Evolutionary conservation across 1,140 invertebrate genomes (phyloP).

Genomic region (Tetramorium simillimum): DNA sequence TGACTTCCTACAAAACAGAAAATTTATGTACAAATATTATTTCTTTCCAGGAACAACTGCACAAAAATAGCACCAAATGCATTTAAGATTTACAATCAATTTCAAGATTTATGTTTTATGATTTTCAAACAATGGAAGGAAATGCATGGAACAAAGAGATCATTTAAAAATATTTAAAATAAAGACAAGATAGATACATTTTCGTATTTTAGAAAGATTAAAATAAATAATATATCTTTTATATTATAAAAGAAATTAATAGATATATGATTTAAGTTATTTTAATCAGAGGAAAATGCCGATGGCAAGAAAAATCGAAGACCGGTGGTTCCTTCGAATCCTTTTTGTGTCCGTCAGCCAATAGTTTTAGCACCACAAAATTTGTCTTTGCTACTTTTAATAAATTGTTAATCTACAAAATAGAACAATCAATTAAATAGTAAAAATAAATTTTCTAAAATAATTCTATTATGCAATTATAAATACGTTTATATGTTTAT

Average conservation of each 20-base stretch:
- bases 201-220: constrained; percentile 48
- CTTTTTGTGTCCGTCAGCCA: constrained; percentile 95
- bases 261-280: constrained; percentile 79
- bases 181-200: constrained; percentile 50
- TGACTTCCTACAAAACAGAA: constrained; percentile 26
- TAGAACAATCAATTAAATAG: constrained; percentile 52
- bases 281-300: constrained; percentile 96
- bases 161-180: constrained; percentile 24
- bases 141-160: constrained; percentile 21
- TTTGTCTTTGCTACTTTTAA: constrained; percentile 97
- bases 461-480: not conserved
- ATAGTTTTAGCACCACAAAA: constrained; percentile 96
- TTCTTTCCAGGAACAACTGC: constrained; percentile 61
- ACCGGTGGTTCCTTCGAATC: constrained; percentile 93
- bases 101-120: constrained; percentile 10
- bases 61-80: constrained; percentile 61
- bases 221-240: constrained; percentile 73
- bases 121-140: constrained; percentile 33
- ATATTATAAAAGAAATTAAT: constrained; percentile 42
- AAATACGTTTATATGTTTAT: not conserved
- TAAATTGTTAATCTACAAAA: constrained; percentile 91
- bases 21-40: constrained; percentile 66
- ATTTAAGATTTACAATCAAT: constrained; percentile 35
- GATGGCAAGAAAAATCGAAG: constrained; percentile 96
- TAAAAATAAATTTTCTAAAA: constrained; percentile 28